Evolutionary conservation across 2,888 invertebrate genomes (phyloP).

Genomic region (Synanthedon andrenaeformis): DNA sequence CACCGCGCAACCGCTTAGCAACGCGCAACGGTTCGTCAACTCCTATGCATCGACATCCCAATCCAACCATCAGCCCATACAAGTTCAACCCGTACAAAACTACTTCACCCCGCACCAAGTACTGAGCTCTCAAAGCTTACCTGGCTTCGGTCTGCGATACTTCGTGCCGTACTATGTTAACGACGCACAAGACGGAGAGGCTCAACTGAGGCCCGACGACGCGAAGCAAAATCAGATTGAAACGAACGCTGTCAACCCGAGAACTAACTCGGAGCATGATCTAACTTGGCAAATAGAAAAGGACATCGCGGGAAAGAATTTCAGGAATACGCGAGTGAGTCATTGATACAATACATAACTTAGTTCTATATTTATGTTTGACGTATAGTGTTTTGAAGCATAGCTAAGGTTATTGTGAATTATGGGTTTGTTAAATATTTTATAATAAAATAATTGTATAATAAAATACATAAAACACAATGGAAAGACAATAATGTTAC

Average conservation of each 20-base stretch:
- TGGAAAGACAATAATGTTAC: too few relatives aligned
- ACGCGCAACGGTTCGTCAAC: slow-evolving; percentile 54
- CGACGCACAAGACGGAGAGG: slow-evolving; percentile 13
- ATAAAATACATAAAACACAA: too few relatives aligned
- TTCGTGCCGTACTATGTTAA: slow-evolving; percentile 41
- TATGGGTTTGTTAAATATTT: too few relatives aligned
- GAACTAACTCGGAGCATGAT: slow-evolving; percentile 32
- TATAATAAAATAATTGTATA: too few relatives aligned
- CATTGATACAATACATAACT: background rate
- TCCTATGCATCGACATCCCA: slow-evolving; percentile 39
- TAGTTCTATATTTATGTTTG: too few relatives aligned
- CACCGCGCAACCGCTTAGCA: slow-evolving; percentile 29
- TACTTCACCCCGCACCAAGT: slow-evolving; percentile 40
- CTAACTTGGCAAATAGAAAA: slow-evolving; percentile 55
- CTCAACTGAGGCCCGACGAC: slow-evolving; percentile 35
- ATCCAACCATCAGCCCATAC: slow-evolving; percentile 12
- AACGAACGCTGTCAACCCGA: slow-evolving; percentile 30
- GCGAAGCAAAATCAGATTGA: slow-evolving; percentile 45
- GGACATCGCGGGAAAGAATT: slow-evolving; percentile 34
- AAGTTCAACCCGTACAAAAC: slow-evolving; percentile 21
- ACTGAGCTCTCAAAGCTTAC: slow-evolving; percentile 47
- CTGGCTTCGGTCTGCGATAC: slow-evolving; percentile 53
- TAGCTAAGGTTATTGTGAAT: too few relatives aligned
- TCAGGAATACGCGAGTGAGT: slow-evolving; percentile 43
- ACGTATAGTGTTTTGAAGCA: too few relatives aligned